Percentiles rank a stretch among this genome's conserved stretches.
Conservation (phyloP, 2,113 vertebrate species). For the Hippocampus comes region DNA sequence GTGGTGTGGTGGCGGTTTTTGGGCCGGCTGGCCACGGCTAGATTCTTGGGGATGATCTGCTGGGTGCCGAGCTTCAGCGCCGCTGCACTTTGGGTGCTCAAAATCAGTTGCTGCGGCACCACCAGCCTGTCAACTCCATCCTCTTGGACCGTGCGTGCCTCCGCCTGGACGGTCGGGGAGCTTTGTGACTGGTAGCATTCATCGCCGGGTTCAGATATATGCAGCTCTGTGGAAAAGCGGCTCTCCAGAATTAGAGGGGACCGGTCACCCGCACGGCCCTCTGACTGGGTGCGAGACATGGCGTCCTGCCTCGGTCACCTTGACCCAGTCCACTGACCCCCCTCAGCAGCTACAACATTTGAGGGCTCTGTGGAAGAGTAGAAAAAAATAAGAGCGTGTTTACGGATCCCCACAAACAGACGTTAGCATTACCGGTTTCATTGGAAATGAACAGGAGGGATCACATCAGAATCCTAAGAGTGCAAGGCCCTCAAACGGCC, state of each 20-base stretch:
- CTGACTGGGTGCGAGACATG: conserved; percentile 72
- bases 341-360: conserved; percentile 37
- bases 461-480: neutral
- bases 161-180: conserved; percentile 1
- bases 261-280: conserved; percentile 62
- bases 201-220: conserved; percentile 52
- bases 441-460: no score
- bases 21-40: conserved; percentile 75
- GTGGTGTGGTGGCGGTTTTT: conserved; percentile 81
- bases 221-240: conserved; percentile 67
- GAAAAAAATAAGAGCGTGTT: neutral
- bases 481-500: conserved; percentile 18
- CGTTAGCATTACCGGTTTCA: no score
- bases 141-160: fast-evolving
- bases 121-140: neutral
- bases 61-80: conserved; percentile 78
- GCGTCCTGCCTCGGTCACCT: conserved; percentile 16
- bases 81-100: conserved; percentile 81
- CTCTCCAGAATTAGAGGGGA: conserved; percentile 62
- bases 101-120: conserved; percentile 52
- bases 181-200: neutral
- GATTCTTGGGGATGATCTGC: conserved; percentile 84
- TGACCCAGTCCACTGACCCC: neutral
- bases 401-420: neutral
- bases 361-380: conserved; percentile 1